Base-by-base conservation (phyloP, 2,797 vertebrate genomes). In the Poeciliopsis infans region DNA sequence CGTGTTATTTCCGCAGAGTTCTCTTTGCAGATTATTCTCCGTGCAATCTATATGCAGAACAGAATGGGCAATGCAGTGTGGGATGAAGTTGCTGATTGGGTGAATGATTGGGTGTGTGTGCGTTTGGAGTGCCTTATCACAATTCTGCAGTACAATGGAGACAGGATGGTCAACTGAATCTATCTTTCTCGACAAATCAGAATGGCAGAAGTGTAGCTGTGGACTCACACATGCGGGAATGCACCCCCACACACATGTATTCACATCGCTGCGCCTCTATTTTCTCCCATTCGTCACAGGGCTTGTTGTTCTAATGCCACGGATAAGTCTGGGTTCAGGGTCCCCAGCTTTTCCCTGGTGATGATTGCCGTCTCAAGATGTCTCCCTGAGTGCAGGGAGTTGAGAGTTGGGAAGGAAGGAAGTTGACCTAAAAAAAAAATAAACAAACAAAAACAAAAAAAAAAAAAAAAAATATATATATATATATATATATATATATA, bases 261-360 rank as follows among this genome's bases (percentile, higher is more conserved):
- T 77, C 74, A 80, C 66, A 86, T 75, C 13, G 74, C 74, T 76
- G 86, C 87, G 84, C 82, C 76, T 91, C 92, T 91, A 94, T 94
- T 94, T 95, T 93, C 91, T 93, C 79, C 83, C 87, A 93, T 95
- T 94, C 81, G 93, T 93, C 93, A 95, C 91, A 90, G 89, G 41
- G 89, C 91, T 93, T 93, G 92, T 92, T 93, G 92, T 91, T 91
- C 86, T 91, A 93, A 93, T 94, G 83, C 91, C 83, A 82, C 36
- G 75, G 91, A 86, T 89, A 84, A 91, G 89, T 91, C 82, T 88
- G 86, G 78, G 74, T 87, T 91, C 89, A 93, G 89, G 91, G 88
- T 91, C 83, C 78, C 86, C 79, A 79, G 74, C 81, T 87, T 85
- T 82, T 72, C 70, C 72, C 85, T 91, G 72, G 76, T 87, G 88